Conservation (phyloP, 2,113 vertebrate species). For the Loxodonta africana region DNA sequence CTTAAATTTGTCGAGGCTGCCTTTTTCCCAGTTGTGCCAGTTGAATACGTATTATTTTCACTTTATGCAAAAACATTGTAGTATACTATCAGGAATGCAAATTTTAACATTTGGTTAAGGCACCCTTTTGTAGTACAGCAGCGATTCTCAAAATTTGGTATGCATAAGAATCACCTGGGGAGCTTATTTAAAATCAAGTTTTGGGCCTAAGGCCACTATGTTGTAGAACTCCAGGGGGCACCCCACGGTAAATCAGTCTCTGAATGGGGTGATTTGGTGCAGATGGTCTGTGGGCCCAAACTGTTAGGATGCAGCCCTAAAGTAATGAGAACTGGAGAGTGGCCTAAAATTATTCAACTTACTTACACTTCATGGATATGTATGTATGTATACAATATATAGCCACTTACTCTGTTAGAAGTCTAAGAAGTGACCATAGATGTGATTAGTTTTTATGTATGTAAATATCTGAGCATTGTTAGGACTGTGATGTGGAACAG, state of each 20-base stretch:
- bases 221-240: not conserved
- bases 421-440: not conserved
- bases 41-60: not conserved
- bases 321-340: not conserved
- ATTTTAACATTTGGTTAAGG: slow-evolving; percentile 23
- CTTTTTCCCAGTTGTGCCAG: slow-evolving; percentile 21
- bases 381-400: not conserved
- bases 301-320: not conserved
- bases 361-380: not conserved
- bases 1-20: not conserved
- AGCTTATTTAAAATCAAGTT: not conserved
- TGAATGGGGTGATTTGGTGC: slow-evolving; percentile 16
- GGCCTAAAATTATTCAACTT: not conserved
- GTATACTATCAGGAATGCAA: not conserved
- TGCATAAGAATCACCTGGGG: not conserved
- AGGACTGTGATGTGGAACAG: slow-evolving; percentile 5
- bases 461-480: not conserved
- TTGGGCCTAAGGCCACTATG: not conserved
- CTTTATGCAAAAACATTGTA: not conserved
- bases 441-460: not conserved
- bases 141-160: slow-evolving; percentile 25
- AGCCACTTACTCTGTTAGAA: not conserved
- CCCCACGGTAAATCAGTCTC: not conserved
- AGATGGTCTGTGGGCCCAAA: not conserved
- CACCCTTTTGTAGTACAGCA: not conserved